Base-by-base conservation (phyloP, 2,888 invertebrate genomes). In the Stegophylla sp. region DNA sequence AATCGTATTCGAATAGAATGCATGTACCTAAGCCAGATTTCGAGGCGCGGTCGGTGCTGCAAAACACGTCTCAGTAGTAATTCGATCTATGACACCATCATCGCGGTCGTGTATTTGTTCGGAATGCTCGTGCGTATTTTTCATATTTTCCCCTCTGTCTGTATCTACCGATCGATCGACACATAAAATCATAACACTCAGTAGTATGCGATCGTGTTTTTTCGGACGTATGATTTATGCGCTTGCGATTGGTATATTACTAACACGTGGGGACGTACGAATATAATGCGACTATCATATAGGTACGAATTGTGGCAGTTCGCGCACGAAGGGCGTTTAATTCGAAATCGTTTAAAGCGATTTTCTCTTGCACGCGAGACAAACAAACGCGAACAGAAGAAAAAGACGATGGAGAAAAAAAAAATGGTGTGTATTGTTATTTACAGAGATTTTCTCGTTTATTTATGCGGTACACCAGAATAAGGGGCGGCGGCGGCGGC, bases 371-470 rank as follows among this genome's bases (percentile, higher is more conserved):
- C 48, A 34, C 61, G 28, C 28, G 63, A 48, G 48, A 51, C 48
- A 63, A 63, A 48, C 67, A 12, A 74, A 74, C 17, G 17, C 9
- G n/a, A 26, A 28, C 9, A 28, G 34, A 34, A 74, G 10, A 12
- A 43, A n/a, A 43, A 2, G 10, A 51, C 26, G 34, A 76, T 34
- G 13, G 48, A 26, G 9, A 73, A 26, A 17, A 59, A 74, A 51
- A 75, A 76, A 76, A 76, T 43, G 3, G n/a, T n/a, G 53, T 3
- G 53, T 69, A 77, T 69, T 77, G 69, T 77, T 69, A 45, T 77
- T 77, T 77, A 69, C 69, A 51, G 59, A 71, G 67, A 77, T 77
- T 77, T 79, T 61, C 61, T 79, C 51, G 71, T 71, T 79, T 79
- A 79, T 79, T 79, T 76, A 76, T 76, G 66, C 64, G 64, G 64